Percentiles rank a stretch among this genome's conserved stretches.
Evolutionary conservation across 2,888 invertebrate genomes (phyloP).

Genomic region (Antheraea yamamai): DNA sequence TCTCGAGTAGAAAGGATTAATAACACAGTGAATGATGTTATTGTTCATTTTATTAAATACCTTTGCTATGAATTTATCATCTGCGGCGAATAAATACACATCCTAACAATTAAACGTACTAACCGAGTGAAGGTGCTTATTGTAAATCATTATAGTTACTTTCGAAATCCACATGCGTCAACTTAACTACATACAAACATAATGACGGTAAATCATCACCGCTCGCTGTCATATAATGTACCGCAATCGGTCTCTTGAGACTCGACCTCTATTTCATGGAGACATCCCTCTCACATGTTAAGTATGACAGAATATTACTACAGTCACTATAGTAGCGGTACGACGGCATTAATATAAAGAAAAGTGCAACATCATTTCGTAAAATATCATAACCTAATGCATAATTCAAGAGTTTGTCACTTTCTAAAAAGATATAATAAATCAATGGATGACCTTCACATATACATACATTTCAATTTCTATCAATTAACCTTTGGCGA

Average conservation of each 20-base stretch:
- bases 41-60: not conserved
- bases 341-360: not conserved
- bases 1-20: no score
- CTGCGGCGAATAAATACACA: not conserved
- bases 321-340: slow-evolving; percentile 1
- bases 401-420: not conserved
- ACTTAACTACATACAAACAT: slow-evolving; percentile 41
- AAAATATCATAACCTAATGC: not conserved
- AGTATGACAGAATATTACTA: slow-evolving; percentile 44
- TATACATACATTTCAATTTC: not conserved
- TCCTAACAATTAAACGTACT: not conserved
- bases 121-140: not conserved
- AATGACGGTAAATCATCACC: slow-evolving; percentile 67
- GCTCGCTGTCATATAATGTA: slow-evolving; percentile 58
- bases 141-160: slow-evolving; percentile 24
- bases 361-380: not conserved
- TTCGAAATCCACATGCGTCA: slow-evolving; percentile 37
- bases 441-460: not conserved
- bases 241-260: slow-evolving; percentile 53
- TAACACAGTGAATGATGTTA: no score
- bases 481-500: slow-evolving; percentile 1
- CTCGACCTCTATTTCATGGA: slow-evolving; percentile 17
- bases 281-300: slow-evolving; percentile 12
- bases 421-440: not conserved
- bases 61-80: not conserved